Evolutionary conservation across 1,140 invertebrate genomes (phyloP).

Genomic region (Drosophila navojoa): DNA sequence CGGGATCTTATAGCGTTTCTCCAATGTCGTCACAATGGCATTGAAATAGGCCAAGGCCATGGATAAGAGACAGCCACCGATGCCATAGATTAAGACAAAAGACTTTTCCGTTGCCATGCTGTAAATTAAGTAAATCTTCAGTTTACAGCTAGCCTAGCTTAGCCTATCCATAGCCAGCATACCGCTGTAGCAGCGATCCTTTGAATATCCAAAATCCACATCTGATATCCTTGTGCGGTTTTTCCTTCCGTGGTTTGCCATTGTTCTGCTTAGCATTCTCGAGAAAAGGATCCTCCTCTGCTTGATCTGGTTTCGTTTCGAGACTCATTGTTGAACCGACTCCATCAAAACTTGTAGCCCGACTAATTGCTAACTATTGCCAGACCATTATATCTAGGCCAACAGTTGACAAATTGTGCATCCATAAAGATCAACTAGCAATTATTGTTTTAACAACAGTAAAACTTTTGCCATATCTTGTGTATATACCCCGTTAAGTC

Average conservation of each 20-base stretch:
- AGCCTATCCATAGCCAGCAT: neutral
- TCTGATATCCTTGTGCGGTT: conserved; percentile 84
- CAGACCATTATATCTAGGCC: neutral
- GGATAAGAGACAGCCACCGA: conserved; percentile 88
- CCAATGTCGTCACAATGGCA: conserved; percentile 90
- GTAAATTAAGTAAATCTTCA: neutral
- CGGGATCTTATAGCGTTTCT: conserved; percentile 92
- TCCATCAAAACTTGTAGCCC: neutral
- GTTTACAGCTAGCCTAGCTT: no score
- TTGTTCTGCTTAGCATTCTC: conserved; percentile 7
- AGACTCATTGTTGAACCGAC: conserved; percentile 11
- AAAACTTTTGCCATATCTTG: conserved; percentile 6
- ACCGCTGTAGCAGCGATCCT: conserved; percentile 53
- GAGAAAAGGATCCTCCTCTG: conserved; percentile 41
- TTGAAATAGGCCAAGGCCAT: conserved; percentile 90
- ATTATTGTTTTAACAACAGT: conserved; percentile 1
- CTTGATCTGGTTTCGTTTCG: conserved; percentile 15
- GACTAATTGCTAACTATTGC: conserved; percentile 13
- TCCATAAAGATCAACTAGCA: neutral
- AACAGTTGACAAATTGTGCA: conserved; percentile 7
- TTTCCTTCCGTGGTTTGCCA: neutral
- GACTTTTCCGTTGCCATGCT: conserved; percentile 87
- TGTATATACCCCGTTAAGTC: neutral
- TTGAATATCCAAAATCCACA: conserved; percentile 87
- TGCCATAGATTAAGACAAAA: conserved; percentile 89